Evolutionary conservation across 2,797 vertebrate species (phyloP), one percentile per base, ranked within the genome.

Genomic region (Sebastes miniatus): DNA sequence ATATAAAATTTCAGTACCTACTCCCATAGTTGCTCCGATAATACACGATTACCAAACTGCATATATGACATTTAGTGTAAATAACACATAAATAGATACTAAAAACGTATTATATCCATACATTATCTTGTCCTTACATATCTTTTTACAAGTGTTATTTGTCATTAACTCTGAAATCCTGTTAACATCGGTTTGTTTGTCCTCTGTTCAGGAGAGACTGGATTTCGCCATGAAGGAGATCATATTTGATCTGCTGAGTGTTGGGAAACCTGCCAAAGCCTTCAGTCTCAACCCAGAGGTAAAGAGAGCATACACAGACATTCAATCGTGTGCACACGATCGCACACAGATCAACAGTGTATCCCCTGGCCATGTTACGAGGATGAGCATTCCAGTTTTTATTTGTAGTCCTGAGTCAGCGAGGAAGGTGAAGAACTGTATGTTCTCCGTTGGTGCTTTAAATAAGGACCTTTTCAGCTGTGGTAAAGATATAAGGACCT

Each of bases 171-270:
- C 31, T 77, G 65, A 79, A 65, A 83, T 77, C 50, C n/a, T 80
- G n/a, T 85, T 52, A 80, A 87, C 70, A 39, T 25, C 12, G 11
- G 27, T 54, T 8, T 66, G 73, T 85, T 87, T 86, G 78, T 58
- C 52, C 5, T 85, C 54, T 85, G n/a, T 69, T 80, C 85, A 97
- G 96, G 96, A 97, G 92, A 93, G 93, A 83, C 94, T 97, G 50
- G 96, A 97, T 93, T 97, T 96, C 64, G 96, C 96, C 11, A 97
- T 97, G 96, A 96, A 96, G 80, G 96, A 97, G 90, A 96, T 97
- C 83, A 96, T 97, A 87, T 96, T 96, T 92, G 96, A 97, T 86
- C 93, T 97, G 79, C 90, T 97, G 67, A 95, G 95, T 79, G 96
- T 96, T 59, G 96, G 96, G 78, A 96, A 96, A 83, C 95, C 96